These are phyloP conservation scores for Actinia equina DNA, from an alignment of 64 coral and sea anemone genomes.

Conservation along the genomic window DNA sequence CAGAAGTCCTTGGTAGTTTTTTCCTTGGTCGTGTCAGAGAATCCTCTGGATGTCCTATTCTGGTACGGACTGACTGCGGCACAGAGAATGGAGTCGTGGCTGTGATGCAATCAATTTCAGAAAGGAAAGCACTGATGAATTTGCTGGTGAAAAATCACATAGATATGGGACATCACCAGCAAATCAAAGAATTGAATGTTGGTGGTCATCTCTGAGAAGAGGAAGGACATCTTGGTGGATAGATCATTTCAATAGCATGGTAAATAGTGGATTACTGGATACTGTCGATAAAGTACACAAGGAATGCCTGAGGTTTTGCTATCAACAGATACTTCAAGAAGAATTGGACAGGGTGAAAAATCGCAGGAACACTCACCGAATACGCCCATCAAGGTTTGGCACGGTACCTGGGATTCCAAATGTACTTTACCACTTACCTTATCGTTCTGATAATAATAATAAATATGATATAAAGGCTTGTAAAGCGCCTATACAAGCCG, in stretches of 20 bases:
- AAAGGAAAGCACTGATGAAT: slow-evolving; percentile 5
- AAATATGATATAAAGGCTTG: neutral
- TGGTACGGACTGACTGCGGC: slow-evolving; percentile 48
- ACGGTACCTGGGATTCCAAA: slow-evolving; percentile 7
- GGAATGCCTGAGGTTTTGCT: slow-evolving; percentile 41
- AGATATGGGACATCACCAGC: slow-evolving; percentile 74
- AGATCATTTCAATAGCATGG: slow-evolving; percentile 35
- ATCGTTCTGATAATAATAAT: slow-evolving; percentile 17
- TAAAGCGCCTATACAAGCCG: no score
- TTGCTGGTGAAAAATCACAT: slow-evolving; percentile 46
- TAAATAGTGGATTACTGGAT: slow-evolving; percentile 41
- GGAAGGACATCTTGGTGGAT: slow-evolving; percentile 74
- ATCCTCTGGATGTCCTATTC: no score
- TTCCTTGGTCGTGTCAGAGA: slow-evolving; percentile 52
- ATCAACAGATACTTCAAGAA: slow-evolving; percentile 4
- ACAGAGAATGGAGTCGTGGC: slow-evolving; percentile 79
- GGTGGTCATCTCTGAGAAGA: slow-evolving; percentile 68
- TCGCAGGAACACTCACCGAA: slow-evolving; percentile 27
- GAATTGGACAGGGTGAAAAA: slow-evolving; percentile 8
- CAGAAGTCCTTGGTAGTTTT: slow-evolving; percentile 71
- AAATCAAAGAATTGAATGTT: slow-evolving; percentile 73
- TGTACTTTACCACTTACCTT: slow-evolving; percentile 33
- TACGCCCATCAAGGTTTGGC: slow-evolving; percentile 8
- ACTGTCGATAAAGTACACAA: slow-evolving; percentile 32
- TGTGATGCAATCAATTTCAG: slow-evolving; percentile 47